phyloP scores from a whole-genome alignment of 2,797 vertebrate genomes.

The Pseudotriccus pelzelni region DNA sequence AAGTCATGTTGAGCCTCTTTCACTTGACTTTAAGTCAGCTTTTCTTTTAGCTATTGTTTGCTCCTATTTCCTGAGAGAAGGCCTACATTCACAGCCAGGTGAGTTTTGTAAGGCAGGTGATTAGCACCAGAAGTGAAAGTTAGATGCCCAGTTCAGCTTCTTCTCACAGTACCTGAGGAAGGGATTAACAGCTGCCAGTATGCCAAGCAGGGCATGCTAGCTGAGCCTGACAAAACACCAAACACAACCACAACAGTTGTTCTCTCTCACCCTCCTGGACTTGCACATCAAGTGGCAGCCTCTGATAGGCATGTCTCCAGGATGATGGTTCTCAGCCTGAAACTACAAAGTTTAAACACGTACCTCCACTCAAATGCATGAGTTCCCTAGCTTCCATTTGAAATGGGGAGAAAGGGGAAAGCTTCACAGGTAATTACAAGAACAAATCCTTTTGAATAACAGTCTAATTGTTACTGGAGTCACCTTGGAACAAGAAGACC shows the following conservation, averaged over 20 bases:
- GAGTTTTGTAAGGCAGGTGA: neutral
- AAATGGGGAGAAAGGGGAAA: neutral
- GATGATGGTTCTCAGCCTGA: neutral
- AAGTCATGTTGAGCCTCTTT: neutral
- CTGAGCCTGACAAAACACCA: neutral
- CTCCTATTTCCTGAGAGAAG: neutral
- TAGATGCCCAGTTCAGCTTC: neutral
- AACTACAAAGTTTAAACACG: neutral
- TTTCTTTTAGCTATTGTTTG: neutral
- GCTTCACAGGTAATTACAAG: neutral
- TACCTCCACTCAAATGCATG: neutral
- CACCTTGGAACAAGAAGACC: neutral
- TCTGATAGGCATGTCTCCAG: neutral
- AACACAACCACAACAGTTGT: neutral
- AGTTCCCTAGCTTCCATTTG: neutral
- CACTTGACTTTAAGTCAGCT: neutral
- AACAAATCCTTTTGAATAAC: neutral
- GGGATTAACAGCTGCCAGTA: neutral
- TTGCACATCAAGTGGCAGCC: neutral
- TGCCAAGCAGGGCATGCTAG: neutral
- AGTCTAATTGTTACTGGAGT: neutral
- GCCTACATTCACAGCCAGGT: neutral
- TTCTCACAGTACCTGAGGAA: neutral
- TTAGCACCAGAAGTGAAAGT: neutral
- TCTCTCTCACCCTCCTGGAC: neutral